Conservation (phyloP, 2,797 vertebrate species). For the Mormyrus hasselquistii region DNA sequence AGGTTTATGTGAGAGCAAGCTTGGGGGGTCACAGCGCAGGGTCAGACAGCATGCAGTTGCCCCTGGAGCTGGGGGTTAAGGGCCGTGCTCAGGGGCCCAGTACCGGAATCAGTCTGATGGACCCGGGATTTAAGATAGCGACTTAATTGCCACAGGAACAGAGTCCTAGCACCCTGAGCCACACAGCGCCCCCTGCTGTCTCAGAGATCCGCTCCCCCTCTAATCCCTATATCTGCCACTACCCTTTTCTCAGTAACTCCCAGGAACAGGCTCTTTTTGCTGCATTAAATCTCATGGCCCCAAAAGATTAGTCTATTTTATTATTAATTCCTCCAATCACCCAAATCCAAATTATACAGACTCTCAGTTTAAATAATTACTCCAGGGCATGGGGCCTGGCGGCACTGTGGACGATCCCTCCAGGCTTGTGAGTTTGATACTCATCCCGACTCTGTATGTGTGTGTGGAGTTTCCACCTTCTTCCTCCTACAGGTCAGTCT, state of each 20-base stretch:
- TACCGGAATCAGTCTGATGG: not conserved
- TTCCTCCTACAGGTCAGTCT: not conserved
- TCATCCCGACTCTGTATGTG: not conserved
- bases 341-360: not conserved
- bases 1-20: not conserved
- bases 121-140: not conserved
- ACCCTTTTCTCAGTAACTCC: not conserved
- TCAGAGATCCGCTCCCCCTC: not conserved
- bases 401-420: not conserved
- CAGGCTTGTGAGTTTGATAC: not conserved
- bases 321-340: not conserved
- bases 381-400: not conserved
- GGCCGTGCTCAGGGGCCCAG: not conserved
- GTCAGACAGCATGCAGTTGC: not conserved
- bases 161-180: not conserved
- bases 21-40: not conserved
- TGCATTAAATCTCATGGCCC: not conserved
- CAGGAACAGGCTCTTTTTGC: not conserved
- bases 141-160: not conserved
- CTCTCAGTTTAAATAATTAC: not conserved
- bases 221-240: not conserved
- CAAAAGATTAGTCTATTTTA: not conserved
- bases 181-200: not conserved
- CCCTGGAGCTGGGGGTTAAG: not conserved
- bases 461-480: not conserved